Percentiles rank a stretch among this genome's conserved stretches.
These are phyloP conservation scores for Erannis defoliaria DNA, from an alignment of 2,888 invertebrate species.

Conservation along the genomic window DNA sequence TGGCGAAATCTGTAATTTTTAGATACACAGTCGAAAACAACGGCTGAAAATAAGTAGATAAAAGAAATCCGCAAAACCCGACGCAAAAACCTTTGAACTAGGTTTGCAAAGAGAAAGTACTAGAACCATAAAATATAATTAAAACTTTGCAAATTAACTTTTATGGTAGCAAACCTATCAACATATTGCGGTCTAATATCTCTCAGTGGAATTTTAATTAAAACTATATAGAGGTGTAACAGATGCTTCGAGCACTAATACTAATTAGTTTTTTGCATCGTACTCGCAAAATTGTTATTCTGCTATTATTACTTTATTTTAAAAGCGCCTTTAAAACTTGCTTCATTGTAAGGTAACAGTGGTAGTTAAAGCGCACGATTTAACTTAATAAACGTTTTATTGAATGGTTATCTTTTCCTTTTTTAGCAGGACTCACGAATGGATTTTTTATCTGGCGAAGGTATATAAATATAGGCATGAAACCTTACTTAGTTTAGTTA, in stretches of 20 bases:
- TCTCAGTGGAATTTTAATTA: slow-evolving; percentile 34
- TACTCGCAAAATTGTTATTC: slow-evolving; percentile 28
- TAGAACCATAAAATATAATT: slow-evolving; percentile 21
- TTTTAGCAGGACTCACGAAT: neutral
- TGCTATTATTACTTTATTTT: slow-evolving; percentile 20
- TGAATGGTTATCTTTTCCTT: slow-evolving; percentile 1
- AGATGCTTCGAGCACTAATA: slow-evolving; percentile 35
- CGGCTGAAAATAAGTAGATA: slow-evolving; percentile 28
- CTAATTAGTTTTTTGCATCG: slow-evolving; percentile 33
- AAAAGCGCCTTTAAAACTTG: slow-evolving; percentile 20
- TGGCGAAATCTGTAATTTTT: slow-evolving; percentile 5
- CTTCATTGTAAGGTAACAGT: slow-evolving; percentile 16
- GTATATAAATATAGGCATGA: too few species aligned
- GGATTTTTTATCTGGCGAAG: neutral
- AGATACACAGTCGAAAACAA: slow-evolving; percentile 19
- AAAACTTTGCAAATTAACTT: slow-evolving; percentile 31
- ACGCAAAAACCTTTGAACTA: slow-evolving; percentile 26
- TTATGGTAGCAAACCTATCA: slow-evolving; percentile 18
- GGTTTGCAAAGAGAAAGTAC: slow-evolving; percentile 23
- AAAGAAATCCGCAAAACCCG: slow-evolving; percentile 29
- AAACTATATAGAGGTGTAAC: slow-evolving; percentile 39
- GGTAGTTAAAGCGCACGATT: slow-evolving; percentile 13
- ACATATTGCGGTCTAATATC: slow-evolving; percentile 22
- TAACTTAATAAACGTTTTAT: slow-evolving; percentile 17
- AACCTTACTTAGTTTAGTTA: too few species aligned